These are phyloP conservation scores for Platalea minor DNA, from an alignment of 2,797 vertebrate species.

Conservation along the genomic window DNA sequence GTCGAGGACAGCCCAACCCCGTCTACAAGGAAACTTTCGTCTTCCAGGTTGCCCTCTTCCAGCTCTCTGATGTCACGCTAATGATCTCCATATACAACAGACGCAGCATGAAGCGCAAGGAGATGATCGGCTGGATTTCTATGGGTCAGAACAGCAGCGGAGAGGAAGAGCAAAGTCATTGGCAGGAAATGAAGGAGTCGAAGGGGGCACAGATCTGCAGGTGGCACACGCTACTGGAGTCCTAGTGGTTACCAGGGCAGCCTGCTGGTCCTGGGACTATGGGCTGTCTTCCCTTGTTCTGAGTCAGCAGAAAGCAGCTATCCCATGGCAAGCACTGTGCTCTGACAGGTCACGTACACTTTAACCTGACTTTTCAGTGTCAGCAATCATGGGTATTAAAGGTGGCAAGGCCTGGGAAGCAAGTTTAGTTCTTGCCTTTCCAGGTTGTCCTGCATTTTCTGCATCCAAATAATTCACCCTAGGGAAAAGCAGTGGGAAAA, in stretches of 20 bases:
- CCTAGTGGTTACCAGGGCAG: slow-evolving; percentile 67
- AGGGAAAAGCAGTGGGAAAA: neutral
- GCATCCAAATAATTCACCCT: neutral
- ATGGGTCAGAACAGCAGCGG: slow-evolving; percentile 94
- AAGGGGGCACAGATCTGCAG: slow-evolving; percentile 88
- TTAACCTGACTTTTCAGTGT: neutral
- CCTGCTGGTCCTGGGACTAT: neutral
- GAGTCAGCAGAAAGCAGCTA: neutral
- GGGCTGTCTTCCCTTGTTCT: neutral
- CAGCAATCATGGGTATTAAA: neutral
- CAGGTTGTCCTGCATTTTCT: neutral
- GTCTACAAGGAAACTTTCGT: slow-evolving; percentile 97
- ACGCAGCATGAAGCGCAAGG: slow-evolving; percentile 94
- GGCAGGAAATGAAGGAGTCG: slow-evolving; percentile 92
- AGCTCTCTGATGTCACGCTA: slow-evolving; percentile 93
- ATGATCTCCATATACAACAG: slow-evolving; percentile 92
- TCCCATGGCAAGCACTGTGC: neutral
- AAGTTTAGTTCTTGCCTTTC: neutral
- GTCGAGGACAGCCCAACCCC: slow-evolving; percentile 92
- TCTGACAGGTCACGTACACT: neutral
- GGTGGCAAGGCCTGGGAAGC: neutral
- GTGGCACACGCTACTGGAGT: slow-evolving; percentile 93
- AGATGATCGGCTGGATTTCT: slow-evolving; percentile 96
- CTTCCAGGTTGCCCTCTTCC: slow-evolving; percentile 97
- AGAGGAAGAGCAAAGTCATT: slow-evolving; percentile 90